Percentiles rank a stretch among this genome's conserved stretches.
phyloP scores from a whole-genome alignment of 2,797 vertebrate species.

The Scolopax rusticola region DNA sequence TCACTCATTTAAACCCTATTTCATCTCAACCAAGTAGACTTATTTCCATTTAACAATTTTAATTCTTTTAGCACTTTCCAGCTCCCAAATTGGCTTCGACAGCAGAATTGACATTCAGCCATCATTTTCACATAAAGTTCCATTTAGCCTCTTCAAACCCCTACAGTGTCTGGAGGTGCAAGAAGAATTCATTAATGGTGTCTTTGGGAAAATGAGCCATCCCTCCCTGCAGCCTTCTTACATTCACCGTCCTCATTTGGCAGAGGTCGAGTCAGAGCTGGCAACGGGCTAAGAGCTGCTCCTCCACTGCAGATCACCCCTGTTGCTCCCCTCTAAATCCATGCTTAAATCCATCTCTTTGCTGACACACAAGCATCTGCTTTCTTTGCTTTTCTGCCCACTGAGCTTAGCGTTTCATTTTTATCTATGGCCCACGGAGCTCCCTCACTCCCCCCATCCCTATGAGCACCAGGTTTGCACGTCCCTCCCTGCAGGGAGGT shows the following conservation, averaged over 20 bases:
- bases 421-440: too few relatives aligned
- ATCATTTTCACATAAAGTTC: conserved; percentile 52
- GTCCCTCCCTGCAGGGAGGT: neutral
- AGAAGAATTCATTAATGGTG: conserved; percentile 11
- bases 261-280: neutral
- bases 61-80: conserved; percentile 67
- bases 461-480: neutral
- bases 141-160: conserved; percentile 38
- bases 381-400: neutral
- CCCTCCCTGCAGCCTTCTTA: neutral
- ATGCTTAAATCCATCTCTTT: neutral
- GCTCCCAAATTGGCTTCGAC: conserved; percentile 65
- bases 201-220: neutral
- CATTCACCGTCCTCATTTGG: neutral
- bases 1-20: conserved; percentile 63
- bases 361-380: neutral
- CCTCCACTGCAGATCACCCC: neutral
- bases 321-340: neutral
- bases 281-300: neutral
- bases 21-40: conserved; percentile 65
- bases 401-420: neutral
- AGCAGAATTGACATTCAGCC: conserved; percentile 66
- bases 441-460: neutral
- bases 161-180: conserved; percentile 14
- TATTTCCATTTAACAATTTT: conserved; percentile 66